A percentile compares a stretch with the other conserved stretches of the same genome.
Evolutionary conservation across 2,113 vertebrate species (phyloP).

Genomic region (Bolborhynchus lineola): DNA sequence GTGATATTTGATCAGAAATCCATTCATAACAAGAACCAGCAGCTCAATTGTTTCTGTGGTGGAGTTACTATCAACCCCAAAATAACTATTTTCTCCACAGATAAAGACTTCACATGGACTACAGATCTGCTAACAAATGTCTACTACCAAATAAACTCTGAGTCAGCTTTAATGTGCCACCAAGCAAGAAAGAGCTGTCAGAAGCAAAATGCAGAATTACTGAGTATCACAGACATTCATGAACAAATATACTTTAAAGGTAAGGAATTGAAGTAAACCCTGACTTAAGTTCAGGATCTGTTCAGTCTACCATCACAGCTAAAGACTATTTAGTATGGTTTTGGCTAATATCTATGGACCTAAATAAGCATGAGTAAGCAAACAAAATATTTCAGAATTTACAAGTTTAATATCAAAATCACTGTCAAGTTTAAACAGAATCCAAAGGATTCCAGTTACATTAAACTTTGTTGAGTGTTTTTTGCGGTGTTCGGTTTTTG

Average conservation of each 20-base stretch:
- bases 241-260: constrained; percentile 89
- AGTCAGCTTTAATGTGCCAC: constrained; percentile 85
- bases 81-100: neutral
- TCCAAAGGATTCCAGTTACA: neutral
- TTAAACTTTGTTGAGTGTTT: no score
- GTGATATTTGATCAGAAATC: neutral
- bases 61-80: neutral
- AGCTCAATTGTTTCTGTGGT: neutral
- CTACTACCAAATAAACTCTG: constrained; percentile 85
- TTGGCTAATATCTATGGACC: neutral
- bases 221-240: constrained; percentile 86
- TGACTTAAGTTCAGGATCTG: neutral
- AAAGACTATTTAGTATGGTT: neutral
- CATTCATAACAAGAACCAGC: accelerated
- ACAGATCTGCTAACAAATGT: constrained; percentile 79
- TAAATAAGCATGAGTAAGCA: neutral
- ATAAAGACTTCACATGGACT: constrained; percentile 74
- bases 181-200: constrained; percentile 91
- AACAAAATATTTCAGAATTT: neutral
- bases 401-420: neutral
- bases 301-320: neutral
- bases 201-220: constrained; percentile 84
- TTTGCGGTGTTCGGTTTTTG: no score
- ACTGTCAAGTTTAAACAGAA: neutral
- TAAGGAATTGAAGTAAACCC: constrained; percentile 36